phyloP scores from a whole-genome alignment of 2,888 invertebrate species.

The Bombyx huttoni region DNA sequence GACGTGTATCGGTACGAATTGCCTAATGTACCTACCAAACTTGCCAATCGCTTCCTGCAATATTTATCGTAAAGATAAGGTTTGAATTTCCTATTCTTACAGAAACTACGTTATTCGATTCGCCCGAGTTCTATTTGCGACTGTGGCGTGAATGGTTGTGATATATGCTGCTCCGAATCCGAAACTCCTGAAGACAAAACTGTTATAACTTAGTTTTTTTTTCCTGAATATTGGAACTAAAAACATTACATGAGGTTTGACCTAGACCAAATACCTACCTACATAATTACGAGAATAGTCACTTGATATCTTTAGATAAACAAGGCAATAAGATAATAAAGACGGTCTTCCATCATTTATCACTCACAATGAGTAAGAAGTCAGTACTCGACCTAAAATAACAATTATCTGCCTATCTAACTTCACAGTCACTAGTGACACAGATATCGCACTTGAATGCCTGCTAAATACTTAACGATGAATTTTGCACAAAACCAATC shows the following conservation, averaged over 20 bases:
- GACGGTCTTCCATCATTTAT: constrained; percentile 39
- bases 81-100: constrained; percentile 28
- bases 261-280: constrained; percentile 3
- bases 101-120: constrained; percentile 84
- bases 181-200: constrained; percentile 57
- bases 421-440: background rate
- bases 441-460: background rate
- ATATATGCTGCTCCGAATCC: constrained; percentile 66
- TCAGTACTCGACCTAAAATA: constrained; percentile 43
- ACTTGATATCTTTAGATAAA: constrained; percentile 38
- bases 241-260: constrained; percentile 10
- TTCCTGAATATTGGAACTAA: constrained; percentile 7
- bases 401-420: constrained; percentile 1
- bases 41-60: constrained; percentile 1
- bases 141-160: constrained; percentile 85
- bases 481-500: background rate
- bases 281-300: constrained; percentile 9
- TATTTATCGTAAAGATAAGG: constrained; percentile 9
- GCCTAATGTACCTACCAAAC: background rate
- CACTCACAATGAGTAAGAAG: constrained; percentile 33
- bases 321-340: constrained; percentile 39
- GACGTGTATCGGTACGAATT: background rate
- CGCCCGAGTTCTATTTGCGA: constrained; percentile 81
- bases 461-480: background rate
- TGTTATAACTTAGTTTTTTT: constrained; percentile 36